These are phyloP conservation scores for Thecophora atra DNA, from an alignment of 2,888 invertebrate genomes.

Conservation along the genomic window DNA sequence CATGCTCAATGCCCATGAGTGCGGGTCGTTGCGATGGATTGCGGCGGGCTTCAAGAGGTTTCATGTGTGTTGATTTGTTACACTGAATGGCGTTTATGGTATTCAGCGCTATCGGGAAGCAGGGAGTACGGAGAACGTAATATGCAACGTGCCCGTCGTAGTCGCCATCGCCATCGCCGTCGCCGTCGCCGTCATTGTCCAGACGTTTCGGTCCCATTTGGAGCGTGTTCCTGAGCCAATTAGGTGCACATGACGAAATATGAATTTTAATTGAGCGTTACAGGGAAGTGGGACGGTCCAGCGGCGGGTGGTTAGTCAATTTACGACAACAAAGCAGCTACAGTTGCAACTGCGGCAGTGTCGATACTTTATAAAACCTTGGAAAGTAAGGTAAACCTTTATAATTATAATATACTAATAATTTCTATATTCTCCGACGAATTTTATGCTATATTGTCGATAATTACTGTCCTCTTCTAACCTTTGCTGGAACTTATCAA, in stretches of 20 bases:
- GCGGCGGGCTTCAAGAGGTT: neutral
- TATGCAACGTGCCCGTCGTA: no score
- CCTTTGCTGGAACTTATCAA: no score
- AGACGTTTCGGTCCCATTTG: constrained; percentile 30
- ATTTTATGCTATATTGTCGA: no score
- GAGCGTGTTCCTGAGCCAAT: constrained; percentile 35
- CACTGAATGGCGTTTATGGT: neutral
- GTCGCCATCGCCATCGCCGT: no score
- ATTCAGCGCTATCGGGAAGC: neutral
- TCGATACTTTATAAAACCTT: neutral
- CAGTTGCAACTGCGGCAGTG: neutral
- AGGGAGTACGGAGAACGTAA: no score
- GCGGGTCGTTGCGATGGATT: neutral
- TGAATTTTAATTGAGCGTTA: constrained; percentile 36
- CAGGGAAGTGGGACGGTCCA: constrained; percentile 19
- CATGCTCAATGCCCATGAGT: neutral
- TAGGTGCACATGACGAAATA: constrained; percentile 37
- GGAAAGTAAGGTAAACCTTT: no score
- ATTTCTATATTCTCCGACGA: no score
- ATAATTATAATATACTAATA: no score
- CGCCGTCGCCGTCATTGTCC: no score
- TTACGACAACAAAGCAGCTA: no score
- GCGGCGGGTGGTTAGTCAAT: neutral
- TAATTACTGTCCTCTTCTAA: no score
- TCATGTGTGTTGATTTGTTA: constrained; percentile 6